Percentiles rank a stretch among this genome's conserved stretches.
Evolutionary conservation across 2,797 vertebrate species (phyloP).

Genomic region (Echiichthys vipera): DNA sequence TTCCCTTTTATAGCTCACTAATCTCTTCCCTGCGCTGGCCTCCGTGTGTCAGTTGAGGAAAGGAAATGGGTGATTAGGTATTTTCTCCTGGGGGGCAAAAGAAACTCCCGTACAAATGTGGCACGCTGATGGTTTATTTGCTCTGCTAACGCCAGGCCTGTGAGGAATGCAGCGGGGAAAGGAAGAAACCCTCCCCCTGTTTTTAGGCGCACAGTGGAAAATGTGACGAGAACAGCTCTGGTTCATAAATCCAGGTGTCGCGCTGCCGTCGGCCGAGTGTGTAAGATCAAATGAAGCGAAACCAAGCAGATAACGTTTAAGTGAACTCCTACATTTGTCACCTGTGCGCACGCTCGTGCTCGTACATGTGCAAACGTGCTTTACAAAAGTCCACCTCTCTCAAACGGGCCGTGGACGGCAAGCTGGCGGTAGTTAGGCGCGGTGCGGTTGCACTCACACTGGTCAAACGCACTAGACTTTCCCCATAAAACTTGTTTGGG

Average conservation of each 20-base stretch:
- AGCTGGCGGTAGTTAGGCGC: too few species aligned
- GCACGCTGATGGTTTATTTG: slow-evolving; percentile 67
- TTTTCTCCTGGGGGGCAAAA: slow-evolving; percentile 59
- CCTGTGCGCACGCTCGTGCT: too few species aligned
- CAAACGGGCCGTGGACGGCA: too few species aligned
- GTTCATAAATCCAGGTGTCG: slow-evolving; percentile 29
- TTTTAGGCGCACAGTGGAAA: slow-evolving; percentile 56
- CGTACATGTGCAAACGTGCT: too few species aligned
- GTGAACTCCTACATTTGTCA: too few species aligned
- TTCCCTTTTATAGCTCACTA: slow-evolving; percentile 52
- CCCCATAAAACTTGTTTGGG: too few species aligned
- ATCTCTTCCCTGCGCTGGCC: slow-evolving; percentile 51
- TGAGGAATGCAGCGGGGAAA: slow-evolving; percentile 64
- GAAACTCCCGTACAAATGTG: slow-evolving; percentile 61
- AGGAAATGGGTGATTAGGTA: slow-evolving; percentile 78
- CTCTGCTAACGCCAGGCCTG: slow-evolving; percentile 69
- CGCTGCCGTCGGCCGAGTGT: neutral
- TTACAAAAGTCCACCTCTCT: too few species aligned
- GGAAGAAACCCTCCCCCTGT: neutral
- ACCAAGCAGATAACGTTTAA: neutral
- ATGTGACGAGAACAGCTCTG: slow-evolving; percentile 21
- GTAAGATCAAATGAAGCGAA: neutral
- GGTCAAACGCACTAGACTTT: too few species aligned
- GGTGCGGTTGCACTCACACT: too few species aligned
- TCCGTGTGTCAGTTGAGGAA: slow-evolving; percentile 37